These are phyloP conservation scores for Salvelinus fontinalis DNA, from an alignment of 2,113 vertebrate genomes.

Conservation along the genomic window DNA sequence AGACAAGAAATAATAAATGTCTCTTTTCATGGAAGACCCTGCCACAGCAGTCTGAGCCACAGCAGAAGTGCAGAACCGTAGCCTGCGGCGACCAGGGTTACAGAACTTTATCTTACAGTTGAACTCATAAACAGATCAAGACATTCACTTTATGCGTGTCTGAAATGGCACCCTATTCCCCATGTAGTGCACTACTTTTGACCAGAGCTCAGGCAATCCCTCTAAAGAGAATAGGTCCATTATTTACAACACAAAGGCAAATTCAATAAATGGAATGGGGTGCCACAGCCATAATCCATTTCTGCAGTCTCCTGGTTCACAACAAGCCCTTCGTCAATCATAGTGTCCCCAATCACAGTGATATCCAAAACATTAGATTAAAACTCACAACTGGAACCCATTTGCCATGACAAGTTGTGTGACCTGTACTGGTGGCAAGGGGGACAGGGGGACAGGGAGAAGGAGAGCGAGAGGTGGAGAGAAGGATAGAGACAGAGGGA, in stretches of 20 bases:
- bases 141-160: too few relatives aligned
- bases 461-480: too few relatives aligned
- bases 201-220: background rate
- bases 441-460: background rate
- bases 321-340: conserved; percentile 22
- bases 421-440: background rate
- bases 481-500: background rate
- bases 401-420: conserved; percentile 1
- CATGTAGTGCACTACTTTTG: too few relatives aligned
- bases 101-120: conserved; percentile 29
- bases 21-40: conserved; percentile 15
- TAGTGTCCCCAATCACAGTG: conserved; percentile 42
- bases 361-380: conserved; percentile 34
- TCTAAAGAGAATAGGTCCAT: too few relatives aligned
- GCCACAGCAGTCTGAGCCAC: conserved; percentile 39
- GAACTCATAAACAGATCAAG: conserved; percentile 22
- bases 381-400: conserved; percentile 3
- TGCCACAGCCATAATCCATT: background rate
- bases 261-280: background rate
- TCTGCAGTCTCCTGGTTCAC: background rate
- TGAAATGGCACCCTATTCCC: too few relatives aligned
- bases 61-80: background rate
- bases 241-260: background rate
- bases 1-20: background rate
- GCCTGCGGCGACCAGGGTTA: conserved; percentile 35